Conservation (phyloP, 2,797 vertebrate genomes). For the Premnoplex brunnescens region DNA sequence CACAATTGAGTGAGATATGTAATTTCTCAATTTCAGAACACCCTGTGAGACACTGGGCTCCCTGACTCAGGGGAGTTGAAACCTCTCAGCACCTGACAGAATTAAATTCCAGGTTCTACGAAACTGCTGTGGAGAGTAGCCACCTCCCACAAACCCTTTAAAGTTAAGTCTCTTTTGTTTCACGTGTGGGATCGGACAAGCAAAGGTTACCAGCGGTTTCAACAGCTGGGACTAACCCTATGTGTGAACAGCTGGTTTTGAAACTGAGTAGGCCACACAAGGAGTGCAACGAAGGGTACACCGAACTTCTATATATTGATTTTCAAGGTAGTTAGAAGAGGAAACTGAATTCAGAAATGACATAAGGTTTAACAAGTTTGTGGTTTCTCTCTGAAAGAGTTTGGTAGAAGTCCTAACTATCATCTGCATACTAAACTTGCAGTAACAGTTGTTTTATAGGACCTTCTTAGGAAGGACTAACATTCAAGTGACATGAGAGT, state of each 20-base stretch:
- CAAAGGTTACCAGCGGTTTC: conserved; percentile 34
- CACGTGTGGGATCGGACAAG: not conserved
- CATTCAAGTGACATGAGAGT: not conserved
- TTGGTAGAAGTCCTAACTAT: not conserved
- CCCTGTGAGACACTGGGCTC: not conserved
- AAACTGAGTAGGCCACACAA: conserved; percentile 21
- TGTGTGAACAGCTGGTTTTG: conserved; percentile 42
- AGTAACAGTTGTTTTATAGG: not conserved
- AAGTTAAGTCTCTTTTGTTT: not conserved
- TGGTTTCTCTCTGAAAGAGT: not conserved
- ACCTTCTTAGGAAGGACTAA: not conserved
- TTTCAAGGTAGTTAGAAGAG: not conserved
- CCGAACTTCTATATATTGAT: not conserved
- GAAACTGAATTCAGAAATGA: not conserved
- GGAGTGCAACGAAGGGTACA: not conserved
- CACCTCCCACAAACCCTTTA: not conserved
- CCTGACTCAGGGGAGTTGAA: not conserved
- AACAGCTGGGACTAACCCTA: conserved; percentile 3
- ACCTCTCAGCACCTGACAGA: not conserved
- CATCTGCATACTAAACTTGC: not conserved
- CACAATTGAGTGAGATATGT: not conserved
- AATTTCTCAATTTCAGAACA: conserved; percentile 26
- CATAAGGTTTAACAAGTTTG: not conserved
- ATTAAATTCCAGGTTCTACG: not conserved
- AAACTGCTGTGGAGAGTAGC: not conserved